Evolutionary conservation across 2,888 invertebrate genomes (phyloP).

Genomic region (Ctena decussata): DNA sequence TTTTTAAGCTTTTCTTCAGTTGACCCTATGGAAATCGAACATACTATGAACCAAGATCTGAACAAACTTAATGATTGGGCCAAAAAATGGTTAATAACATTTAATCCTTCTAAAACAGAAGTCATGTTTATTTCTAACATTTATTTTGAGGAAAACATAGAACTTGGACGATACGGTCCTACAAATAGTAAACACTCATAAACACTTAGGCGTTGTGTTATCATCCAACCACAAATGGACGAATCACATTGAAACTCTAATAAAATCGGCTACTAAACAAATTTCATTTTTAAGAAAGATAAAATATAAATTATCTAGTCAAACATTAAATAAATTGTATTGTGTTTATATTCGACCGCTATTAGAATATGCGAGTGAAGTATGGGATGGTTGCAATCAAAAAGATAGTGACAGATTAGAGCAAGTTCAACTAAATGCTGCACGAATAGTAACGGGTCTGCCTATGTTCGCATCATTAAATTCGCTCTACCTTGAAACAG

Average conservation of each 20-base stretch:
- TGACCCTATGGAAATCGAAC: not conserved
- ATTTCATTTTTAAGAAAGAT: not conserved
- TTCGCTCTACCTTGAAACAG: too few relatives aligned
- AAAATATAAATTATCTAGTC: not conserved
- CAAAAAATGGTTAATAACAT: not conserved
- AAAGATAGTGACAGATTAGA: too few relatives aligned
- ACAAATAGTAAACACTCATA: too few relatives aligned
- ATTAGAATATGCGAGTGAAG: not conserved
- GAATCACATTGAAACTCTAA: not conserved
- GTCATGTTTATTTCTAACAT: too few relatives aligned
- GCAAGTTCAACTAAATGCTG: too few relatives aligned
- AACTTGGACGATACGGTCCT: not conserved
- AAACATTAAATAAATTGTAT: not conserved
- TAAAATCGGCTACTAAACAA: not conserved
- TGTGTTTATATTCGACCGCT: not conserved
- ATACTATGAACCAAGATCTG: too few relatives aligned
- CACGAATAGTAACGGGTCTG: too few relatives aligned
- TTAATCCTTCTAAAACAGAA: too few relatives aligned
- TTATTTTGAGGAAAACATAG: too few relatives aligned
- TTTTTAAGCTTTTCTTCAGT: not conserved
- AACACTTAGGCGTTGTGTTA: not conserved
- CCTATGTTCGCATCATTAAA: too few relatives aligned
- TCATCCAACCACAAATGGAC: not conserved
- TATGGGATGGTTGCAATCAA: not conserved
- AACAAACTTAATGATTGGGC: too few relatives aligned